A percentile compares a stretch with the other conserved stretches of the same genome.
Evolutionary conservation across 1,140 invertebrate genomes (phyloP).

Genomic region (Drosophila triauraria): DNA sequence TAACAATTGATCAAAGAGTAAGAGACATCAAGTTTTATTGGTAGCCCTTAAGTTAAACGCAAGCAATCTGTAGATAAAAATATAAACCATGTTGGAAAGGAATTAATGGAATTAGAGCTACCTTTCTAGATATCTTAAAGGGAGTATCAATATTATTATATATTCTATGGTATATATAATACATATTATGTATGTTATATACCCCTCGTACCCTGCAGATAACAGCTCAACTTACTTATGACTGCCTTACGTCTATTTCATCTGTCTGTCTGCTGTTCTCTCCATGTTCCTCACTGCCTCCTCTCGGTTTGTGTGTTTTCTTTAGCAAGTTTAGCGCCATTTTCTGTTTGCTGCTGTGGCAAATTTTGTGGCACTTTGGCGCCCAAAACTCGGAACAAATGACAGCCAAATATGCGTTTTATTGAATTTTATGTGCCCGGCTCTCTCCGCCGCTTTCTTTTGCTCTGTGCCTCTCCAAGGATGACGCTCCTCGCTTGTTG

Average conservation of each 20-base stretch:
- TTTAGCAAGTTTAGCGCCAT: constrained; percentile 66
- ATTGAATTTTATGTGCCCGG: constrained; percentile 77
- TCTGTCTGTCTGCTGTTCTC: constrained; percentile 19
- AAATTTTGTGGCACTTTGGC: constrained; percentile 79
- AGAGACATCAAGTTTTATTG: too few relatives aligned
- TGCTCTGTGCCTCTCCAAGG: constrained; percentile 17
- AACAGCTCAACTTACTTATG: constrained; percentile 42
- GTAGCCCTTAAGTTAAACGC: too few relatives aligned
- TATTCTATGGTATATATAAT: too few relatives aligned
- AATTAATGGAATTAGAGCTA: too few relatives aligned
- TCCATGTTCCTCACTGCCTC: constrained; percentile 13
- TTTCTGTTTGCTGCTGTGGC: constrained; percentile 54
- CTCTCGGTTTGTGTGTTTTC: constrained; percentile 41
- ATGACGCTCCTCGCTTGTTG: constrained; percentile 34
- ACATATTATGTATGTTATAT: background rate
- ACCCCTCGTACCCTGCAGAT: constrained; percentile 10
- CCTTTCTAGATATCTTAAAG: too few relatives aligned
- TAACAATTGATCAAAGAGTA: too few relatives aligned
- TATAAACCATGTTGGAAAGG: too few relatives aligned
- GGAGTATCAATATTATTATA: too few relatives aligned
- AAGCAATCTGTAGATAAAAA: too few relatives aligned
- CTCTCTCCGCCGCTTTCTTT: constrained; percentile 35
- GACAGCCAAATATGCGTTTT: constrained; percentile 83
- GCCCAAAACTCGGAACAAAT: constrained; percentile 79
- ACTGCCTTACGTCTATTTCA: constrained; percentile 21